These are phyloP conservation scores for Clytia hemisphaerica DNA, from an alignment of 30 jellyfish, hydroid and myxozoan species.

Conservation along the genomic window DNA sequence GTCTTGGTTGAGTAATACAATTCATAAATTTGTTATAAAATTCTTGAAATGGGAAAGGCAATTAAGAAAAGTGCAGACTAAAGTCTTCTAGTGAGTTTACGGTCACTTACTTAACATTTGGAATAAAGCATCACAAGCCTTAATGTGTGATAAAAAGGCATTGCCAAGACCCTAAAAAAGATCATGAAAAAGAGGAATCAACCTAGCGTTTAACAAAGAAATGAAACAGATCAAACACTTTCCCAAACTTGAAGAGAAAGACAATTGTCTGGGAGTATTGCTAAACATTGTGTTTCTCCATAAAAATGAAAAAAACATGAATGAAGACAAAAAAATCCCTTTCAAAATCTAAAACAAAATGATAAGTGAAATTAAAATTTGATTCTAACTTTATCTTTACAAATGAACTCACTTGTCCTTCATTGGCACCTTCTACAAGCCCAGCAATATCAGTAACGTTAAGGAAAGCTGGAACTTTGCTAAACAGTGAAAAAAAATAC, in stretches of 20 bases:
- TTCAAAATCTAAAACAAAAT: no score
- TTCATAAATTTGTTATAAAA: background rate
- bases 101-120: slow-evolving; percentile 72
- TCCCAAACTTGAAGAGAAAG: no score
- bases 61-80: no score
- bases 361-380: no score
- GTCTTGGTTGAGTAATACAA: background rate
- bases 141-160: slow-evolving; percentile 89
- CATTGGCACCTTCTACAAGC: slow-evolving; percentile 89
- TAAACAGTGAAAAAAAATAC: slow-evolving; percentile 15
- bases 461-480: slow-evolving; percentile 97
- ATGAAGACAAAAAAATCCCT: no score
- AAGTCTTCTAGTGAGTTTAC: background rate
- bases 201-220: no score
- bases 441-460: slow-evolving; percentile 98
- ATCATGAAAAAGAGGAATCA: background rate
- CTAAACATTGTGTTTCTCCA: no score
- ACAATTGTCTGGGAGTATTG: no score
- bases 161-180: slow-evolving; percentile 89
- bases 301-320: no score
- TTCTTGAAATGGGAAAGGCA: background rate
- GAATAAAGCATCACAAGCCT: slow-evolving; percentile 97
- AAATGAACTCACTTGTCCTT: slow-evolving; percentile 64
- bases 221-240: no score
- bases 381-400: no score